A percentile compares a stretch with the other conserved stretches of the same genome.
phyloP scores from a whole-genome alignment of 2,888 invertebrate genomes.

The Cantharis rustica region DNA sequence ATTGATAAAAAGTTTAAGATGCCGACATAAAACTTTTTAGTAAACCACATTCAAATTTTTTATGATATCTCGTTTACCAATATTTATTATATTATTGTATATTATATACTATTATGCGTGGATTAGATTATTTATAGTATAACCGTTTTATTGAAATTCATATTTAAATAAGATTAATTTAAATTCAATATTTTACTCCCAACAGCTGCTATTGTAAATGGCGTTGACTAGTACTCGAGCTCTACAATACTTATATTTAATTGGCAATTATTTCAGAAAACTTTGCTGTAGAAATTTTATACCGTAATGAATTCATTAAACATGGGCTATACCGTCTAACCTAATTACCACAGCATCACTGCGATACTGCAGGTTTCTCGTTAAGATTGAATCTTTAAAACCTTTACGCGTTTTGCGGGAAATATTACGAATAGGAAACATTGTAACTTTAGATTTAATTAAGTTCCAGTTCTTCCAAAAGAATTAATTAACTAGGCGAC shows the following conservation, averaged over 20 bases:
- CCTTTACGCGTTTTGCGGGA: slow-evolving; percentile 32
- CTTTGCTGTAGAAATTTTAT: slow-evolving; percentile 46
- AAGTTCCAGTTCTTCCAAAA: slow-evolving; percentile 50
- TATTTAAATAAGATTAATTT: neutral
- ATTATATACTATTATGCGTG: neutral
- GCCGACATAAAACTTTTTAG: neutral
- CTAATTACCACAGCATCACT: slow-evolving; percentile 21
- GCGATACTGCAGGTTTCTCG: slow-evolving; percentile 20
- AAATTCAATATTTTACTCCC: neutral
- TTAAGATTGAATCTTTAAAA: slow-evolving; percentile 25
- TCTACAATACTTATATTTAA: slow-evolving; percentile 39
- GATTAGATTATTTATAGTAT: neutral
- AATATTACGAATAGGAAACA: slow-evolving; percentile 48
- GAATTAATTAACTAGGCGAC: slow-evolving; percentile 53
- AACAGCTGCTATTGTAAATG: neutral
- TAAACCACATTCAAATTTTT: neutral
- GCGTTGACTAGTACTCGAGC: slow-evolving; percentile 18
- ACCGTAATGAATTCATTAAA: slow-evolving; percentile 37
- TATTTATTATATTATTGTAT: no score
- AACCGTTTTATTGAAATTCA: neutral
- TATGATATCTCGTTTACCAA: neutral
- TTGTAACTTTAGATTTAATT: slow-evolving; percentile 53
- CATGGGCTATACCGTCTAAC: slow-evolving; percentile 23
- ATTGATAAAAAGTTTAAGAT: neutral
- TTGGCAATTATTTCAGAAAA: slow-evolving; percentile 51